Conservation (phyloP, 1,140 invertebrate species). For the Drosophila santomea region DNA sequence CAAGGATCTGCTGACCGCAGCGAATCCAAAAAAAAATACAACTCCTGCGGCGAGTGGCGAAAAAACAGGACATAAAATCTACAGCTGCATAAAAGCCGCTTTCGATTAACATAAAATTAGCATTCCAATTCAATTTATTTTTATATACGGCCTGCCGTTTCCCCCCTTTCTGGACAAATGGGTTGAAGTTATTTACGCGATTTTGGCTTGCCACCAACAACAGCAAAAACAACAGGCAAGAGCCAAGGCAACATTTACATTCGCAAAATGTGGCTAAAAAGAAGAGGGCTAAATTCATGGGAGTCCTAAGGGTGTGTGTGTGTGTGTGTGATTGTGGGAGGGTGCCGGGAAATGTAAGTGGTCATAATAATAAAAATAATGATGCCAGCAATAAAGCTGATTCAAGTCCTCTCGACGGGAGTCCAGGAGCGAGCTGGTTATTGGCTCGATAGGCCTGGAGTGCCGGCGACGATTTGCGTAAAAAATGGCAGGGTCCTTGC, state of each 20-base stretch:
- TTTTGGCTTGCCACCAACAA: constrained; percentile 1
- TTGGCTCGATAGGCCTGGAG: constrained; percentile 57
- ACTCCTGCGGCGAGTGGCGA: constrained; percentile 16
- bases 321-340: constrained; percentile 30
- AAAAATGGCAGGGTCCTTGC: constrained; percentile 70
- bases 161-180: constrained; percentile 52
- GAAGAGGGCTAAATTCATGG: constrained; percentile 61
- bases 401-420: constrained; percentile 63
- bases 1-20: constrained; percentile 61
- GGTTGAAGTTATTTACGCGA: constrained; percentile 79
- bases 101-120: constrained; percentile 83
- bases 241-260: constrained; percentile 62
- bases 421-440: constrained; percentile 48
- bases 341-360: constrained; percentile 76
- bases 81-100: constrained; percentile 77
- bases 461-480: constrained; percentile 70
- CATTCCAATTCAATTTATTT: constrained; percentile 83
- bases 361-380: constrained; percentile 83
- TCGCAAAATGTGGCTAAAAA: constrained; percentile 56
- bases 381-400: constrained; percentile 81
- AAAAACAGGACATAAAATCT: constrained; percentile 73
- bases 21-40: constrained; percentile 16
- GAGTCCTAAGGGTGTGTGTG: background rate
- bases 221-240: constrained; percentile 7
- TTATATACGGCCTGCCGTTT: constrained; percentile 61